Evolutionary conservation across 2,888 invertebrate genomes (phyloP), one percentile per base, ranked within the genome.

Genomic region (Caenorhabditis panamensis): DNA sequence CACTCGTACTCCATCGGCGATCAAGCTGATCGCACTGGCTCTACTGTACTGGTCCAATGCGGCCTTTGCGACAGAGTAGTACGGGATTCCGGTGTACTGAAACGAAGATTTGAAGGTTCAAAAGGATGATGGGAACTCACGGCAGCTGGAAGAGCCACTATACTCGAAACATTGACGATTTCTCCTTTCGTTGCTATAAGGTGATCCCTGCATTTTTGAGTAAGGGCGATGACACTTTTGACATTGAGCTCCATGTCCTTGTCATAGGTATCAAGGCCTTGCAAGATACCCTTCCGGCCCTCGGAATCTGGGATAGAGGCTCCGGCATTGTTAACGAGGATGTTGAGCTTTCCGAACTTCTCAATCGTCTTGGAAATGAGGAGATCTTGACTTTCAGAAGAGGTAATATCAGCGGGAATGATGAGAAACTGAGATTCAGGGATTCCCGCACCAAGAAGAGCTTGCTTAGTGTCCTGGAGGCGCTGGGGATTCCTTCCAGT

Each of bases 401-500:
- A 53, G 13, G 69, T 67, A 9, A 82, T 63, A 37, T 82, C 73
- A 2, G 73, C 78, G n/a, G 36, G 36, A 6, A 82, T 44, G 8
- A 28, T 28, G 13, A 61, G 24, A 3, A 75, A 16, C 22, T 72
- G 24, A 2, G 49, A 41, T 8, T 59, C 69, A 13, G 58, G 18
- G n/a, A 68, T 44, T 47, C 80, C 78, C 20, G 63, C 47, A 6
- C n/a, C 56, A 9, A 72, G 22, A 41, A 79, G 49, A 1, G 56
- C 59, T 20, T 75, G 51, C 22, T 18, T 63, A 0, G 80, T 44
- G 58, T 51, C 80, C 28, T 82, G 61, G 6, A 84, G 63, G 36
- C 79, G 53, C n/a, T 44, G 22, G 1, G 56, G 67, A 64, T 73
- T 79, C 58, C 83, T 83, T 49, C 83, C 83, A 9, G 81, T 82